Evolutionary conservation across 2,113 vertebrate species (phyloP).

Genomic region (Salvelinus namaycush): DNA sequence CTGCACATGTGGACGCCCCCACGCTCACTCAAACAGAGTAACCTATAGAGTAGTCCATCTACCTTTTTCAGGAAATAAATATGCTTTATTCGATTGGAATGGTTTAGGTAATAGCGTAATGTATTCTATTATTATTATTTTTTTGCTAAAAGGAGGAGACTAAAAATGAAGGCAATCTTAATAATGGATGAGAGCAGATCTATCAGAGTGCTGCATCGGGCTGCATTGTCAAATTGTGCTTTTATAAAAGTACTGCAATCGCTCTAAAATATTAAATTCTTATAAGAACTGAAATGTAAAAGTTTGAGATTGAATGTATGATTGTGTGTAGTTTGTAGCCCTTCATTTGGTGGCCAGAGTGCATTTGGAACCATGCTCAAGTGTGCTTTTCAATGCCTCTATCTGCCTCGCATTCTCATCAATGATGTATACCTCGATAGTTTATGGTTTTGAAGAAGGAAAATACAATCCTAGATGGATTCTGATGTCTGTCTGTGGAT

Average conservation of each 20-base stretch:
- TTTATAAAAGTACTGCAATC: conserved; percentile 73
- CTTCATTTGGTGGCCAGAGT: conserved; percentile 45
- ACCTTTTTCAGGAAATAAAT: conserved; percentile 35
- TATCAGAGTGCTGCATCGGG: conserved; percentile 61
- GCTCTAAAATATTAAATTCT: conserved; percentile 71
- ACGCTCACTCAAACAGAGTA: conserved; percentile 14
- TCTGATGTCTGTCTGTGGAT: background rate
- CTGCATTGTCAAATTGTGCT: conserved; percentile 75
- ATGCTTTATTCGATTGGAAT: conserved; percentile 59
- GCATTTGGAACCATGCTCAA: conserved; percentile 47
- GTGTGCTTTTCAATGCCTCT: conserved; percentile 55
- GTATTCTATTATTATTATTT: conserved; percentile 77
- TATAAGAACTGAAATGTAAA: conserved; percentile 76
- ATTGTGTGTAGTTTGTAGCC: conserved; percentile 59
- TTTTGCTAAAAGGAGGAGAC: conserved; percentile 74
- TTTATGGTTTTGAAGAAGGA: conserved; percentile 60
- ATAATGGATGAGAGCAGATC: conserved; percentile 69
- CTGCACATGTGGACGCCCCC: background rate
- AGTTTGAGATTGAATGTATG: conserved; percentile 70
- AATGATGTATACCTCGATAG: conserved; percentile 69
- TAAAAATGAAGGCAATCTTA: conserved; percentile 72
- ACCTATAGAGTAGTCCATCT: conserved; percentile 32
- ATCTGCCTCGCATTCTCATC: conserved; percentile 45
- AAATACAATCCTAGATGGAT: conserved; percentile 21
- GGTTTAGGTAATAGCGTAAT: conserved; percentile 55